These are phyloP conservation scores for Pterocles burchelli DNA, from an alignment of 2,113 vertebrate genomes.

Conservation along the genomic window DNA sequence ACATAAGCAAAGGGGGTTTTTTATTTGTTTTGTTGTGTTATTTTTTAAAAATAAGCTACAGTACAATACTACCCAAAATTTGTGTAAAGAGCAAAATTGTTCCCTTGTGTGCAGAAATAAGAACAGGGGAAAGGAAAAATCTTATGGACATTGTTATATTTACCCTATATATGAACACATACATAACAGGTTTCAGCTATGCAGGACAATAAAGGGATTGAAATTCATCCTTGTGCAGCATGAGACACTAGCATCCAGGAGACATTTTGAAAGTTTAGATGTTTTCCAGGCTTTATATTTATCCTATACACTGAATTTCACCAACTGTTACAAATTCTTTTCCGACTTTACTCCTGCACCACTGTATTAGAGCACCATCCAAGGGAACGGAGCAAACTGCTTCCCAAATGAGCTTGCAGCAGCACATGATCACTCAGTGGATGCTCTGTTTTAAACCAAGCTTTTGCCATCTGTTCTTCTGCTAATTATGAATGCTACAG, in stretches of 20 bases:
- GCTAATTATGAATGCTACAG: constrained; percentile 61
- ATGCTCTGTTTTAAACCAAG: constrained; percentile 42
- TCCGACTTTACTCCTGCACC: background rate
- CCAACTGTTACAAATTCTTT: background rate
- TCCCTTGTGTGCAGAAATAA: background rate
- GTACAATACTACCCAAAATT: background rate
- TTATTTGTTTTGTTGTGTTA: background rate
- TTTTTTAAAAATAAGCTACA: background rate
- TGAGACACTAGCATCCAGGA: background rate
- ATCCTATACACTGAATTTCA: background rate
- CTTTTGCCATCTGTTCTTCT: constrained; percentile 66
- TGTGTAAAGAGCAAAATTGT: background rate
- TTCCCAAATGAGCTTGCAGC: background rate
- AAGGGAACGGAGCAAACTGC: background rate
- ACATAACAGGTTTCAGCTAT: background rate
- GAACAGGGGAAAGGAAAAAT: background rate
- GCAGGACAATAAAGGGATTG: background rate
- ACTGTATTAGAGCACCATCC: background rate
- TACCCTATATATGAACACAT: background rate
- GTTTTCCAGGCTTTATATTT: background rate
- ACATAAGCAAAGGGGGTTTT: background rate
- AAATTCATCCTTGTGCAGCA: background rate
- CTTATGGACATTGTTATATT: background rate
- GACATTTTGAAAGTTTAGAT: background rate
- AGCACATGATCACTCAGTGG: constrained; percentile 11